Evolutionary conservation across 2,797 vertebrate species (phyloP), one percentile per base, ranked within the genome.

Genomic region (Tokudaia muenninki): DNA sequence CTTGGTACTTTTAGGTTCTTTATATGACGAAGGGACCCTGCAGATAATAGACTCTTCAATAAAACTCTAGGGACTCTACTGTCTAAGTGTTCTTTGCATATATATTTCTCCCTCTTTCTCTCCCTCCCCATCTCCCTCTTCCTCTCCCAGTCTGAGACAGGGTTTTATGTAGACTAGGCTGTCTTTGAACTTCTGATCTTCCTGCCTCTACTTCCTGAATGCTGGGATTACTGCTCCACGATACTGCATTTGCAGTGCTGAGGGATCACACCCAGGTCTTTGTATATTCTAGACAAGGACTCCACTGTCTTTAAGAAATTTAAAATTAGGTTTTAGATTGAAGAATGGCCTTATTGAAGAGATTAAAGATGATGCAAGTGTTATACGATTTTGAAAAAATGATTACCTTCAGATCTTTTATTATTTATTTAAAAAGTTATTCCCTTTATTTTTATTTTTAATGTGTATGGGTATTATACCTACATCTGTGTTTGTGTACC

Each of bases 11-110:
- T 81, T 34, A 80, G 52, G 61, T n/a, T 84, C 11, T 88, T 81
- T 79, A 24, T 86, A 59, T 94, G 87, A 91, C 88, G 72, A 59
- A 90, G 14, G n/a, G n/a, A 63, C 95, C 44, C 52, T 92, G 31
- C 16, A 81, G 16, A 72, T 65, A 63, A 1, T 55, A 52, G 90
- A 29, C 75, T 86, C 61, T 65, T 94, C 37, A 87, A 16, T 17
- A 90, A 74, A 90, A 83, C 75, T 86, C 7, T 59, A 91, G 52
- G 79, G 72, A 6, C 14, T 80, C 82, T 55, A 41, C 86, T 52
- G n/a, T 65, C 50, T 94, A 57, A 90, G 57, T 87, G 75, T 63
- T 83, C 17, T 55, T 26, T 79, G 9, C 17, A 61, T 26, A 3
- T 26, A 72, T 90, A 44, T 13, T 75, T 87, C 74, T 79, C 94